A percentile compares a stretch with the other conserved stretches of the same genome.
Conservation (phyloP, 2,888 invertebrate species). For the Anoncus sp. region DNA sequence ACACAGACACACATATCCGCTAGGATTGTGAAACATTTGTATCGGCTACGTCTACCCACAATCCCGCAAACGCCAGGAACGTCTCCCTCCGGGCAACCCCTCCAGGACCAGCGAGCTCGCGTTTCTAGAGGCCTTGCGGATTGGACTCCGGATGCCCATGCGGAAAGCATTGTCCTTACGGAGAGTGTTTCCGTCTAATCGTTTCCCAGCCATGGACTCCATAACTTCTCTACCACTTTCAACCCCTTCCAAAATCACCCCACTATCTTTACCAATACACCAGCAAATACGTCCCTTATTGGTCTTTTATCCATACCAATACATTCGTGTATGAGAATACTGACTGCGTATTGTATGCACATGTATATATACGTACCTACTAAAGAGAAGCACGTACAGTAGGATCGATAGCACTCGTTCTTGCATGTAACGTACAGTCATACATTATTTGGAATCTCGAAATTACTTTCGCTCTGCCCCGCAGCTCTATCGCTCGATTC, state of each 20-base stretch:
- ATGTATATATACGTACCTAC: neutral
- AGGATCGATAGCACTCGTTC: conserved; percentile 57
- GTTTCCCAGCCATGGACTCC: conserved; percentile 34
- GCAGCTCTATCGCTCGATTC: conserved; percentile 18
- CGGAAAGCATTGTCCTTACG: conserved; percentile 55
- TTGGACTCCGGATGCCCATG: conserved; percentile 35
- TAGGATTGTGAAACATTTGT: conserved; percentile 55
- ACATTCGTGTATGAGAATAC: neutral
- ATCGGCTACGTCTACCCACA: conserved; percentile 57
- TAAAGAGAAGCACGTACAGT: conserved; percentile 45
- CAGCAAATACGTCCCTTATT: too few species aligned
- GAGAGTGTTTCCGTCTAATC: conserved; percentile 57
- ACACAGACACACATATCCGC: neutral
- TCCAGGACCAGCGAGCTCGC: conserved; percentile 5
- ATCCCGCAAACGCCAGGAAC: conserved; percentile 46
- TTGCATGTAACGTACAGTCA: conserved; percentile 51
- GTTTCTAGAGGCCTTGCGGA: conserved; percentile 24
- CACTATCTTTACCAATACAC: neutral
- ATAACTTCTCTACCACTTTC: conserved; percentile 17
- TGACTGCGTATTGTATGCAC: neutral
- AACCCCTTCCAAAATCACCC: conserved; percentile 1
- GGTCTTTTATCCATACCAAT: too few species aligned
- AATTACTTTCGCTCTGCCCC: conserved; percentile 66
- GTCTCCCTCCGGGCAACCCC: conserved; percentile 14
- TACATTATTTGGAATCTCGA: conserved; percentile 70